Evolutionary conservation across 1,140 invertebrate species (phyloP).

Genomic region (Drosophila chauvacae): DNA sequence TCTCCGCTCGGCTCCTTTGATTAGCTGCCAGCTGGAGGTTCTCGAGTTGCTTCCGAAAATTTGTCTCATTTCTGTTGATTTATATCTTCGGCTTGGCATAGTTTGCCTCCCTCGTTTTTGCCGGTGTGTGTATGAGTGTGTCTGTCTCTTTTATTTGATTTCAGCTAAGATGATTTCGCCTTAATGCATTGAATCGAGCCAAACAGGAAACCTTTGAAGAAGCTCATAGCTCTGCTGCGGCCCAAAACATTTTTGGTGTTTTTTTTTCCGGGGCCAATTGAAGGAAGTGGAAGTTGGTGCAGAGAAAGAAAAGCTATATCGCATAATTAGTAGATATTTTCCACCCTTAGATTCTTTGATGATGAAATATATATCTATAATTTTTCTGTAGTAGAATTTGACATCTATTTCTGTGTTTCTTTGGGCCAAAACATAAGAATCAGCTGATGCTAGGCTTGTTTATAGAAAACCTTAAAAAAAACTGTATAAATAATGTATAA

Average conservation of each 20-base stretch:
- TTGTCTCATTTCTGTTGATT: conserved; percentile 59
- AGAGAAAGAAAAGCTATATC: conserved; percentile 1
- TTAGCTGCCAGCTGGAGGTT: conserved; percentile 43
- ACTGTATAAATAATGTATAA: too few relatives aligned
- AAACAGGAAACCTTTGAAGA: conserved; percentile 65
- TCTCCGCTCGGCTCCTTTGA: conserved; percentile 37
- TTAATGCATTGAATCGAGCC: conserved; percentile 66
- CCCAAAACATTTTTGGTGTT: conserved; percentile 10
- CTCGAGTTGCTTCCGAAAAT: conserved; percentile 33
- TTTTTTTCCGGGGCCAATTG: conserved; percentile 27
- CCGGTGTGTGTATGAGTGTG: background rate
- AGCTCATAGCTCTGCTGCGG: conserved; percentile 24
- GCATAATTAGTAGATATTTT: background rate
- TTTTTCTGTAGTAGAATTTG: too few relatives aligned
- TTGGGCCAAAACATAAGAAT: too few relatives aligned
- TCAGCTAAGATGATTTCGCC: conserved; percentile 56
- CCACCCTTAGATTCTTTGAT: background rate
- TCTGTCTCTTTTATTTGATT: conserved; percentile 40
- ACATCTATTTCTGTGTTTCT: too few relatives aligned
- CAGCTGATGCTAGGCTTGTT: background rate
- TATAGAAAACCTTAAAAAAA: background rate
- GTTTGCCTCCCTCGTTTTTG: conserved; percentile 14
- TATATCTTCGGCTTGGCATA: conserved; percentile 43
- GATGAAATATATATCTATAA: background rate
- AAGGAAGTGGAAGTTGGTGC: conserved; percentile 41